Percentiles rank a stretch among this genome's conserved stretches.
Conservation (phyloP, 2,797 vertebrate genomes). For the Oreonectes daqikongensis region DNA sequence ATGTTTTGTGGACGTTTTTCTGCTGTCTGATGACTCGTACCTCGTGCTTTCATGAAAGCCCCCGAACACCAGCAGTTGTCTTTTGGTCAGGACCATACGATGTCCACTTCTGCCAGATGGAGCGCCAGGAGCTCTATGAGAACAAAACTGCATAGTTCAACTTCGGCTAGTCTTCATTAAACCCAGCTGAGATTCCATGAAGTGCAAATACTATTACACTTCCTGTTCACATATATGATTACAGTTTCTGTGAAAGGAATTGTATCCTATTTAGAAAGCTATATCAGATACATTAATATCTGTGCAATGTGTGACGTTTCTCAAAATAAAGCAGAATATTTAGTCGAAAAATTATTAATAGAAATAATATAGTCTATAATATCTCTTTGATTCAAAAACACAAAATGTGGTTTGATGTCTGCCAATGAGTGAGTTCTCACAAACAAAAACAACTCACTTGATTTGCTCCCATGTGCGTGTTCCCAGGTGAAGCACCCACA, state of each 20-base stretch:
- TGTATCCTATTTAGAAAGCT: too few relatives aligned
- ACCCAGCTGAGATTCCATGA: conserved; percentile 6
- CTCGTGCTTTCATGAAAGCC: conserved; percentile 94
- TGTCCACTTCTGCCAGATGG: conserved; percentile 94
- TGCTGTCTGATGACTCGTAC: conserved; percentile 63
- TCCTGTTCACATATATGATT: background rate
- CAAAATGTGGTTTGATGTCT: background rate
- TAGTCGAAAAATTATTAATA: too few relatives aligned
- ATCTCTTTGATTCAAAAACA: background rate
- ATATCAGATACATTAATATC: too few relatives aligned
- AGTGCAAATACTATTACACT: background rate
- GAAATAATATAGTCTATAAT: too few relatives aligned
- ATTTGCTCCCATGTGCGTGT: conserved; percentile 92
- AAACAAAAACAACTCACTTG: conserved; percentile 77
- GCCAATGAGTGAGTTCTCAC: conserved; percentile 2
- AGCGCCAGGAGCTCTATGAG: conserved; percentile 82
- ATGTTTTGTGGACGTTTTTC: background rate
- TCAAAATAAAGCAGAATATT: too few relatives aligned
- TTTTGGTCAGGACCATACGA: conserved; percentile 89
- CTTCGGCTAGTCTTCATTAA: too few relatives aligned
- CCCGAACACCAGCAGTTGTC: conserved; percentile 90
- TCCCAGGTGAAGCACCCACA: conserved; percentile 94
- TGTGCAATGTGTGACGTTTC: too few relatives aligned
- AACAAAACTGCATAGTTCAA: conserved; percentile 27
- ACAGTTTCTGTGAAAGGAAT: too few relatives aligned